These are phyloP conservation scores for Lasioglossum figueresi DNA, from an alignment of 2,888 invertebrate genomes.

Conservation along the genomic window DNA sequence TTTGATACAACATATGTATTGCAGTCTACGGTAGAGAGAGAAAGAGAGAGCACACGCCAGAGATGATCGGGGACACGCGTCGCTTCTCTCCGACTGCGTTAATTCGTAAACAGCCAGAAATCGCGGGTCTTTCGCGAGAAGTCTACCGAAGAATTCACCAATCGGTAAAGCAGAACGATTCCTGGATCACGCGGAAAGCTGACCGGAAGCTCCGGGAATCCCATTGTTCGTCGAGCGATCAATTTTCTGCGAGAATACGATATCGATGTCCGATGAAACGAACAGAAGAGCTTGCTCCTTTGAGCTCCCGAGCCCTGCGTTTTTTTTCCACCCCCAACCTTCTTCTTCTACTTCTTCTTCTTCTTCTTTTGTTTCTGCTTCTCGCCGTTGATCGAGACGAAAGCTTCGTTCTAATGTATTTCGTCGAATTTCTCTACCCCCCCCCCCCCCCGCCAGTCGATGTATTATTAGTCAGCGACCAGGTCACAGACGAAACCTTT, in stretches of 20 bases:
- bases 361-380: background rate
- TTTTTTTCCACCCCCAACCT: background rate
- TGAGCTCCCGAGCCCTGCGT: background rate
- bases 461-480: conserved; percentile 27
- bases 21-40: too few species aligned
- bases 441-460: background rate
- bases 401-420: conserved; percentile 7
- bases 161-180: background rate
- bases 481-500: conserved; percentile 54
- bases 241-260: background rate
- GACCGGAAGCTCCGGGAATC: background rate
- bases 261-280: background rate
- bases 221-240: background rate
- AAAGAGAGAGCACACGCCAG: background rate
- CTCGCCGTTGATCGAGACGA: background rate
- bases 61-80: conserved; percentile 10
- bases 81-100: background rate
- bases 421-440: conserved; percentile 4
- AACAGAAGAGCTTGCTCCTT: background rate
- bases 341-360: background rate
- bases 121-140: background rate
- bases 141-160: background rate
- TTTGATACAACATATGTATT: background rate
- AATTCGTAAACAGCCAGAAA: background rate
- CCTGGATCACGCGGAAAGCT: background rate